Evolutionary conservation across 2,888 invertebrate species (phyloP).

Genomic region (Yponomeuta sedellus): DNA sequence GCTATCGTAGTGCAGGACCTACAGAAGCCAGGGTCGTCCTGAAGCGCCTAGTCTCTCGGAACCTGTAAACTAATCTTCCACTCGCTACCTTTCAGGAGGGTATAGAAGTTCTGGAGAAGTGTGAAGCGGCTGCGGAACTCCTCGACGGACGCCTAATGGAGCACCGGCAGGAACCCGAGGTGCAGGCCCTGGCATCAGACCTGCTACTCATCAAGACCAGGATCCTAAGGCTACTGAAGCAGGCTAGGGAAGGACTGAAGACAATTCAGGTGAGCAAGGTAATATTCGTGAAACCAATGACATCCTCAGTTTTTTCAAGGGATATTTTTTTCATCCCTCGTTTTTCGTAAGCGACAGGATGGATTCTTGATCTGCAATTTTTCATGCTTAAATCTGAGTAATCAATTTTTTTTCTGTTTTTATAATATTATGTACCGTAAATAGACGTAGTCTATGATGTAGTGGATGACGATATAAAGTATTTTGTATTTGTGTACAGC

Average conservation of each 20-base stretch:
- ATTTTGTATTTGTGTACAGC: no score
- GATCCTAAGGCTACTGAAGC: conserved; percentile 79
- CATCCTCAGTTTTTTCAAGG: conserved; percentile 10
- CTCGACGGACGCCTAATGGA: conserved; percentile 79
- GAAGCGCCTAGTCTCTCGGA: background rate
- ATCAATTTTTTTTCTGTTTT: no score
- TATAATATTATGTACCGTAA: no score
- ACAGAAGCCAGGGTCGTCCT: no score
- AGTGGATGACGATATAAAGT: no score
- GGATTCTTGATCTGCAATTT: no score
- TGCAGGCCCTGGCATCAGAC: conserved; percentile 72
- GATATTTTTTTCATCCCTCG: background rate
- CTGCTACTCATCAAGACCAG: conserved; percentile 78
- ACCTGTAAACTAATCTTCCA: background rate
- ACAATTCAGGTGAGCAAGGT: conserved; percentile 73
- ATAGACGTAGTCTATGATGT: no score
- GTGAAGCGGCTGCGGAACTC: conserved; percentile 80
- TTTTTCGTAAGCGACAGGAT: background rate
- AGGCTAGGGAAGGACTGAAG: conserved; percentile 81
- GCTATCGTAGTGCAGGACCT: no score
- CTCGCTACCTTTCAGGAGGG: conserved; percentile 78
- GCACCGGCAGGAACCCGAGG: conserved; percentile 80
- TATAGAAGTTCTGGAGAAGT: conserved; percentile 80
- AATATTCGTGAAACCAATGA: conserved; percentile 21
- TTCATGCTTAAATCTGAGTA: no score